These are phyloP conservation scores for Drosophila teissieri DNA, from an alignment of 1,140 invertebrate genomes.

Conservation along the genomic window DNA sequence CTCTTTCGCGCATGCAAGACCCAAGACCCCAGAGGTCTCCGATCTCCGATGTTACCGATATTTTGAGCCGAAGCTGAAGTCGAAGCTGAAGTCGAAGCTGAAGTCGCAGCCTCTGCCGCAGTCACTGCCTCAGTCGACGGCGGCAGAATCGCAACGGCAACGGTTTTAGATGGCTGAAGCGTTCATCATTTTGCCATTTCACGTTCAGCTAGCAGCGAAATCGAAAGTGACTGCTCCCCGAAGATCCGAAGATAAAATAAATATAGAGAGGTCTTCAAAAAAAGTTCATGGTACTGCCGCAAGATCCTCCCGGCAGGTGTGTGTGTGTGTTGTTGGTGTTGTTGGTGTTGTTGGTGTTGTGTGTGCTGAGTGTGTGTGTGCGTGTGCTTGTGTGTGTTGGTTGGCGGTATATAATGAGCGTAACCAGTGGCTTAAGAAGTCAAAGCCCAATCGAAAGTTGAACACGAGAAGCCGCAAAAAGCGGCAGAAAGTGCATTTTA, in stretches of 20 bases:
- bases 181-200: slow-evolving; percentile 84
- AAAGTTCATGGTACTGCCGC: slow-evolving; percentile 31
- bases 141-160: slow-evolving; percentile 56
- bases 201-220: slow-evolving; percentile 84
- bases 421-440: slow-evolving; percentile 9
- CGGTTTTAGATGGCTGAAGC: slow-evolving; percentile 78
- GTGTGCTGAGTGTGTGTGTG: slow-evolving; percentile 7
- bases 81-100: slow-evolving; percentile 7
- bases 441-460: slow-evolving; percentile 13
- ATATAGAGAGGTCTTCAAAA: slow-evolving; percentile 13
- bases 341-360: slow-evolving; percentile 2
- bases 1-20: slow-evolving; percentile 2
- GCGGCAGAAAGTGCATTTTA: slow-evolving; percentile 12
- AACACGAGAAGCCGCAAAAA: slow-evolving; percentile 13
- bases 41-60: slow-evolving; percentile 1
- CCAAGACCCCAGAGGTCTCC: neutral
- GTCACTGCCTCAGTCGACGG: slow-evolving; percentile 6
- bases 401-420: slow-evolving; percentile 23
- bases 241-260: slow-evolving; percentile 49
- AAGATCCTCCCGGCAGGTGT: slow-evolving; percentile 22
- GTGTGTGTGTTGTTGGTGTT: slow-evolving; percentile 18
- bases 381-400: slow-evolving; percentile 18
- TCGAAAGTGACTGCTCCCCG: slow-evolving; percentile 83
- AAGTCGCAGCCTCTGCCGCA: slow-evolving; percentile 10
- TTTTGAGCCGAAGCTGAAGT: neutral